Conservation (phyloP, 37 sponge, comb jelly and placozoan genomes). For the Beroe ovata region DNA sequence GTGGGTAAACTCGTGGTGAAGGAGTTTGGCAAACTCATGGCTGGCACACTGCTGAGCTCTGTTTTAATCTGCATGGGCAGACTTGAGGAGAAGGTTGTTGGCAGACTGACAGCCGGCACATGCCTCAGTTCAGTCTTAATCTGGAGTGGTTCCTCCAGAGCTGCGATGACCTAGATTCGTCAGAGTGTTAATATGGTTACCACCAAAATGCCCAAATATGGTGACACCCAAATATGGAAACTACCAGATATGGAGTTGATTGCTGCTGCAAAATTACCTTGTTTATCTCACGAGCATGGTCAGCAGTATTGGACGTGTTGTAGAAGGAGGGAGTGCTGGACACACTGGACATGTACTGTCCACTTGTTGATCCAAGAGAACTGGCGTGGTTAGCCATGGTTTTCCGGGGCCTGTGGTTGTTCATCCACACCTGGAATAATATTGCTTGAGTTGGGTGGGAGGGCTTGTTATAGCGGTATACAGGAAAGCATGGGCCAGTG, state of each 20-base stretch:
- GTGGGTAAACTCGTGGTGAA: not conserved
- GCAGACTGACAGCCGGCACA: slow-evolving; percentile 31
- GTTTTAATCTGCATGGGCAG: slow-evolving; percentile 35
- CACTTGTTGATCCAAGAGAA: not conserved
- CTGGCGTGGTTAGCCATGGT: slow-evolving; percentile 3
- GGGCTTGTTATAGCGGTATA: too few relatives aligned
- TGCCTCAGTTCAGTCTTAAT: slow-evolving; percentile 15
- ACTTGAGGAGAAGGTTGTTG: not conserved
- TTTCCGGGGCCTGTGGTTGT: slow-evolving; percentile 55
- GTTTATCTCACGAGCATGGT: slow-evolving; percentile 40
- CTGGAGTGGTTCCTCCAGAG: slow-evolving; percentile 63
- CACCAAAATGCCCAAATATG: too few relatives aligned
- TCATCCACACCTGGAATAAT: slow-evolving; percentile 67
- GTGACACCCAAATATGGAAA: too few relatives aligned
- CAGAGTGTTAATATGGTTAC: too few relatives aligned
- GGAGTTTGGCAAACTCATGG: slow-evolving; percentile 28
- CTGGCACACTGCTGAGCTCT: slow-evolving; percentile 15
- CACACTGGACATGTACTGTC: slow-evolving; percentile 19
- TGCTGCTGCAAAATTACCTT: slow-evolving; percentile 17
- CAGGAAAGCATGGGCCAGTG: too few relatives aligned
- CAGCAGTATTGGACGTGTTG: slow-evolving; percentile 18
- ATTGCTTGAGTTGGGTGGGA: too few relatives aligned
- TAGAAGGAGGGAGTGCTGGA: not conserved
- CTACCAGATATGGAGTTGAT: too few relatives aligned
- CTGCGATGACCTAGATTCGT: slow-evolving; percentile 46